Conservation (phyloP, 2,797 vertebrate species). For the Diplodus sargus region DNA sequence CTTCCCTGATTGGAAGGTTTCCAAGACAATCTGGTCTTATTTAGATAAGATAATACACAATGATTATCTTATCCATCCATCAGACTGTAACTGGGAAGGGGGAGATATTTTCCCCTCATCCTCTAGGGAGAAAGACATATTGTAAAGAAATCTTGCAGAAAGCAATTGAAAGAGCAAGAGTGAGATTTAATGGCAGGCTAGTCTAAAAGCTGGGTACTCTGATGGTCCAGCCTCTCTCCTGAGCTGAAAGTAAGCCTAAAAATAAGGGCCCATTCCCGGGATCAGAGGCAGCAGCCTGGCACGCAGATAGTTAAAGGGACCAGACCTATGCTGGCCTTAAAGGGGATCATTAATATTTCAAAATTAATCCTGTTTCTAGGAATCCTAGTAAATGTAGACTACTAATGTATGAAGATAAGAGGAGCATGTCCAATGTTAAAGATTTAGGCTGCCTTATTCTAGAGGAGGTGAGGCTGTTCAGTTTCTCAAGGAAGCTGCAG, state of each 20-base stretch:
- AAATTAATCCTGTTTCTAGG: constrained; percentile 33
- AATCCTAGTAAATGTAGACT: constrained; percentile 22
- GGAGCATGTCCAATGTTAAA: constrained; percentile 7
- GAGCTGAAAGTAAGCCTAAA: constrained; percentile 15
- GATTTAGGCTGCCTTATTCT: not conserved
- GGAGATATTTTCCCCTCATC: not conserved
- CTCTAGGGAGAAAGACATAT: no score
- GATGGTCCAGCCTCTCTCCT: not conserved
- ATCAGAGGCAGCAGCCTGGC: not conserved
- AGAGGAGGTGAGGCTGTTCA: not conserved
- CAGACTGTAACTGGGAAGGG: not conserved
- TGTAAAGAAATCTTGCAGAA: constrained; percentile 17
- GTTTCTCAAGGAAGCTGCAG: not conserved
- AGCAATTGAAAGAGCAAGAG: not conserved
- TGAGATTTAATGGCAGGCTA: constrained; percentile 3
- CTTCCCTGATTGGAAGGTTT: not conserved
- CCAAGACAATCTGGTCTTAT: constrained; percentile 3
- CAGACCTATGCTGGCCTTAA: constrained; percentile 16
- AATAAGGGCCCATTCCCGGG: not conserved
- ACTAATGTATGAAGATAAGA: constrained; percentile 27
- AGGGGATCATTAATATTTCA: constrained; percentile 51
- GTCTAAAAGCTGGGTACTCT: not conserved
- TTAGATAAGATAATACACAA: not conserved
- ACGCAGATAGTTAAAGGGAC: constrained; percentile 7
- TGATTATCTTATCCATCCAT: not conserved